Evolutionary conservation across 2,797 vertebrate species (phyloP).

Genomic region (Danio kyathit): DNA sequence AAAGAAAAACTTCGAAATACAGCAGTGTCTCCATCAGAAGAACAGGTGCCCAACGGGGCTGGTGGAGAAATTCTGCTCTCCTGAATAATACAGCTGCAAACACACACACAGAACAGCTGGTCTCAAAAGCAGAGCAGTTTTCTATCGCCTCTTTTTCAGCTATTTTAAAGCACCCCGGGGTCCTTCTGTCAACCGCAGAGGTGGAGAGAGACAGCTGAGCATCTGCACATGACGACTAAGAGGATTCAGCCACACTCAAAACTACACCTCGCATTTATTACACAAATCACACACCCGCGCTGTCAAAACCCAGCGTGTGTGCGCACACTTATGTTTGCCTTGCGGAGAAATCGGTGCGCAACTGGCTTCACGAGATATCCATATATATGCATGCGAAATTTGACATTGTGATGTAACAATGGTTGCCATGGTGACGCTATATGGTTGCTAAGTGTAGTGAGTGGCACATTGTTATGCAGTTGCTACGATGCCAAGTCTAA

Average conservation of each 20-base stretch:
- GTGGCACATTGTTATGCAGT: background rate
- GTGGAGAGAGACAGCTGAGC: slow-evolving; percentile 16
- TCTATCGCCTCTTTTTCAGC: slow-evolving; percentile 28
- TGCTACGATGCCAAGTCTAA: background rate
- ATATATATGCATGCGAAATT: background rate
- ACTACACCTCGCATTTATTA: slow-evolving; percentile 35
- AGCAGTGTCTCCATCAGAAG: background rate
- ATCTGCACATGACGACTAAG: slow-evolving; percentile 25
- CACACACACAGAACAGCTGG: slow-evolving; percentile 10
- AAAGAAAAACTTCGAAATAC: background rate
- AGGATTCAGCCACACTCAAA: slow-evolving; percentile 15
- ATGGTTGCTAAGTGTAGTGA: background rate
- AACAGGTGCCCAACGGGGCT: background rate
- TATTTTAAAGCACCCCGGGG: slow-evolving; percentile 34
- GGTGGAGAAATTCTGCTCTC: background rate
- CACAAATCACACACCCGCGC: background rate
- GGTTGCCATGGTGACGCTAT: slow-evolving; percentile 10
- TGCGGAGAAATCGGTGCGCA: background rate
- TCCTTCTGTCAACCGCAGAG: slow-evolving; percentile 29
- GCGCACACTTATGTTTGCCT: background rate
- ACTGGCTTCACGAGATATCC: background rate
- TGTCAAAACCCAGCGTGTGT: background rate
- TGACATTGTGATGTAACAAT: background rate
- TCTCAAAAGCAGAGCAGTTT: slow-evolving; percentile 27
- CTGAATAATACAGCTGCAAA: slow-evolving; percentile 30